phyloP scores from a whole-genome alignment of 2,113 vertebrate species.

The Gambusia holbrooki region DNA sequence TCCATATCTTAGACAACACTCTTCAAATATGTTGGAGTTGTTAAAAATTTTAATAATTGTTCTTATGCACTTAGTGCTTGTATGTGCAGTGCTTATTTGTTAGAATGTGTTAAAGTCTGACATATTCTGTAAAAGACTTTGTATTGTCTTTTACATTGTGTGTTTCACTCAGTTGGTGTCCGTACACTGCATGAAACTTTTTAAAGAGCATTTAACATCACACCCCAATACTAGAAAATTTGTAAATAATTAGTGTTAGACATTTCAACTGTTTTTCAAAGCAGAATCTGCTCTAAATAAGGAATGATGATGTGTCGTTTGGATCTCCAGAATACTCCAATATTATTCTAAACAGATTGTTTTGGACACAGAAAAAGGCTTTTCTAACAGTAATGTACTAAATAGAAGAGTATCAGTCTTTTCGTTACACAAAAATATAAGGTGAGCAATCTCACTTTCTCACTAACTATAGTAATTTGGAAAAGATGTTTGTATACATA shows the following conservation, averaged over 20 bases:
- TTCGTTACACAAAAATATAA: neutral
- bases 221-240: too few species aligned
- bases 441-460: too few species aligned
- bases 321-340: too few species aligned
- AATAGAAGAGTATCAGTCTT: neutral
- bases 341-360: too few species aligned
- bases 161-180: too few species aligned
- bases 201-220: too few species aligned
- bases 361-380: neutral
- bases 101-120: too few species aligned
- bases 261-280: neutral
- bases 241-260: neutral
- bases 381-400: neutral
- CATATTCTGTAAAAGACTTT: too few species aligned
- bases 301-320: too few species aligned
- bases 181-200: too few species aligned
- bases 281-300: neutral
- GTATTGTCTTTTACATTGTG: too few species aligned
- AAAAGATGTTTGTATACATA: neutral
- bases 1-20: constrained; percentile 14
- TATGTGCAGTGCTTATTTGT: neutral
- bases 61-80: neutral
- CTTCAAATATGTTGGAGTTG: neutral
- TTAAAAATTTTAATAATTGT: neutral
- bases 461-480: too few species aligned